A percentile compares a stretch with the other conserved stretches of the same genome.
Evolutionary conservation across 2,888 invertebrate genomes (phyloP).

Genomic region (Trichacis sp.): DNA sequence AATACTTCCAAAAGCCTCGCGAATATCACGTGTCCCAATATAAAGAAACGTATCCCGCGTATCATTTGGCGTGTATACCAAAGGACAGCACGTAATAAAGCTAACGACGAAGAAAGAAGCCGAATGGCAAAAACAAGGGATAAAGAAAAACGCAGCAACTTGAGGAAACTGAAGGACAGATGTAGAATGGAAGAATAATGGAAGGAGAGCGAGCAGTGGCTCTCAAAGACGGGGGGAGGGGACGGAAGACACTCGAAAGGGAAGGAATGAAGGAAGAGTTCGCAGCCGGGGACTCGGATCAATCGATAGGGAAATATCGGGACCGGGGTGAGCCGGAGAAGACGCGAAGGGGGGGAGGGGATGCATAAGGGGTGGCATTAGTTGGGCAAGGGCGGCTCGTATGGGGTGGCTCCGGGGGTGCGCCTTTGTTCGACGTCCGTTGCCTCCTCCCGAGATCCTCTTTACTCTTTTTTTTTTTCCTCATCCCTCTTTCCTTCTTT

Average conservation of each 20-base stretch:
- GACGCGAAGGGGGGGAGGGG: conserved; percentile 44
- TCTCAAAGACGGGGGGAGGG: no score
- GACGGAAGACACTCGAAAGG: conserved; percentile 32
- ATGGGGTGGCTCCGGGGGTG: conserved; percentile 42
- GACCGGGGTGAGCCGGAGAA: conserved; percentile 53
- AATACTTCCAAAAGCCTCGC: no score
- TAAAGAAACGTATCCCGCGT: conserved; percentile 20
- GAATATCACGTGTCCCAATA: no score
- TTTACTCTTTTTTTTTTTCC: conserved; percentile 26
- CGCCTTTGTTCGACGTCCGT: conserved; percentile 52
- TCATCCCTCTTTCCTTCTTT: conserved; percentile 35
- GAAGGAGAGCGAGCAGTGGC: conserved; percentile 12
- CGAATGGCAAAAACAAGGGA: conserved; percentile 38
- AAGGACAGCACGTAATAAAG: conserved; percentile 43
- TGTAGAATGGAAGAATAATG: conserved; percentile 2
- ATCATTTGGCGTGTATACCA: conserved; percentile 33
- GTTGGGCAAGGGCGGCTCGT: conserved; percentile 50
- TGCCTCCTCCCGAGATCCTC: conserved; percentile 40
- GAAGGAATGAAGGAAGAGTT: conserved; percentile 31
- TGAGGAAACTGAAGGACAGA: conserved; percentile 16
- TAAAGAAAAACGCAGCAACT: conserved; percentile 27
- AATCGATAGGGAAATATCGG: conserved; percentile 68
- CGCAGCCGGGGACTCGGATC: conserved; percentile 56
- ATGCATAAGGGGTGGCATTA: conserved; percentile 65
- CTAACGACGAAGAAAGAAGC: conserved; percentile 20